Percentiles rank a stretch among this genome's conserved stretches.
phyloP scores from a whole-genome alignment of 2,113 vertebrate genomes.

The Phocoena sinus region DNA sequence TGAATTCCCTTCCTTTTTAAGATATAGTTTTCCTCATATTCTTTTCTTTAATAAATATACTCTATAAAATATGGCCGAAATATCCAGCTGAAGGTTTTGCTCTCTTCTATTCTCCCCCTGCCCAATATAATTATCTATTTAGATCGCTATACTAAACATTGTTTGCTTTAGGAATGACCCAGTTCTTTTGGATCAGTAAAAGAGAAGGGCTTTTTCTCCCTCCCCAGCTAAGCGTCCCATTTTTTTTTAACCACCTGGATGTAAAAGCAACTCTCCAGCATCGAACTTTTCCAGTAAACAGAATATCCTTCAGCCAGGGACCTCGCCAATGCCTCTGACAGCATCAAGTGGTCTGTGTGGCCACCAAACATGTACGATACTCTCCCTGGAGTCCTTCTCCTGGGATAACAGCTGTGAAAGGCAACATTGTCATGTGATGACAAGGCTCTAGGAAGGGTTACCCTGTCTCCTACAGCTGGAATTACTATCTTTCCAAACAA shows the following conservation, averaged over 20 bases:
- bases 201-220: neutral
- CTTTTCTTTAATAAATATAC: neutral
- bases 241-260: neutral
- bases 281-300: slow-evolving; percentile 23
- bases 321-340: neutral
- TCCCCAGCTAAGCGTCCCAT: neutral
- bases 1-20: neutral
- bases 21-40: neutral
- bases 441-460: neutral
- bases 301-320: neutral
- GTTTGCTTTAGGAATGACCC: neutral
- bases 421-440: neutral
- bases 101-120: neutral
- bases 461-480: neutral
- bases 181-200: neutral
- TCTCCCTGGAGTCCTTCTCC: neutral
- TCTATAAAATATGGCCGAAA: neutral
- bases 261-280: neutral
- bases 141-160: rapidly evolving
- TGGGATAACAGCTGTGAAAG: slow-evolving; percentile 56
- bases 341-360: neutral
- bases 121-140: no score
- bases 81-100: neutral
- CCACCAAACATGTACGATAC: neutral
- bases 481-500: neutral